phyloP scores from a whole-genome alignment of 2,113 vertebrate species.

The Boulengerochromis microlepis region DNA sequence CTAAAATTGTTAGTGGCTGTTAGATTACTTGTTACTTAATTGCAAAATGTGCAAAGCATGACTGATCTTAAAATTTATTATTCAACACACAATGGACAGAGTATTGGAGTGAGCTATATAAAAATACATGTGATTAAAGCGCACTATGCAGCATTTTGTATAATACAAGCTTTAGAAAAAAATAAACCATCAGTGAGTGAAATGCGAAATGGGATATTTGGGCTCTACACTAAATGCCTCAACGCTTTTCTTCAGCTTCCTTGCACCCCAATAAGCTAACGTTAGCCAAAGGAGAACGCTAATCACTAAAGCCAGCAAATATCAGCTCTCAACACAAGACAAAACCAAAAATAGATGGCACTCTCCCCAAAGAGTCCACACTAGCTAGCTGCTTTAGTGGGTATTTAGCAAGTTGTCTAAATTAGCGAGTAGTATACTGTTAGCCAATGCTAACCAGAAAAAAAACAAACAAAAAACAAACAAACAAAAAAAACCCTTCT shows the following conservation, averaged over 20 bases:
- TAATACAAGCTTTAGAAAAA: neutral
- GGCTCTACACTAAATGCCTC: neutral
- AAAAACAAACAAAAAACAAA: neutral
- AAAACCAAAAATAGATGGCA: neutral
- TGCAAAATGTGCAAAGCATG: neutral
- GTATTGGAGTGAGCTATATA: neutral
- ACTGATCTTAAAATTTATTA: neutral
- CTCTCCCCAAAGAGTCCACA: neutral
- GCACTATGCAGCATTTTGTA: neutral
- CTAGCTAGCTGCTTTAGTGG: neutral
- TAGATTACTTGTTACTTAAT: neutral
- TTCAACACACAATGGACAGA: neutral
- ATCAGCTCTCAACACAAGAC: neutral
- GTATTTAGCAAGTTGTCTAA: neutral
- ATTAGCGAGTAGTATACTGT: neutral
- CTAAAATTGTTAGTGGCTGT: neutral
- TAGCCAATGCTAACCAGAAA: neutral
- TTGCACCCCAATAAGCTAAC: neutral
- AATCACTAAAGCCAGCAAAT: neutral
- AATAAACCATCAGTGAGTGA: neutral
- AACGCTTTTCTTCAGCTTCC: neutral
- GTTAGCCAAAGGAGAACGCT: neutral
- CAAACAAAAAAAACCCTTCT: accelerated
- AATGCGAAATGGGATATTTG: neutral
- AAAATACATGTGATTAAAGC: neutral